Base-by-base conservation (phyloP, 2,113 vertebrate genomes). In the Phodopus roborovskii region DNA sequence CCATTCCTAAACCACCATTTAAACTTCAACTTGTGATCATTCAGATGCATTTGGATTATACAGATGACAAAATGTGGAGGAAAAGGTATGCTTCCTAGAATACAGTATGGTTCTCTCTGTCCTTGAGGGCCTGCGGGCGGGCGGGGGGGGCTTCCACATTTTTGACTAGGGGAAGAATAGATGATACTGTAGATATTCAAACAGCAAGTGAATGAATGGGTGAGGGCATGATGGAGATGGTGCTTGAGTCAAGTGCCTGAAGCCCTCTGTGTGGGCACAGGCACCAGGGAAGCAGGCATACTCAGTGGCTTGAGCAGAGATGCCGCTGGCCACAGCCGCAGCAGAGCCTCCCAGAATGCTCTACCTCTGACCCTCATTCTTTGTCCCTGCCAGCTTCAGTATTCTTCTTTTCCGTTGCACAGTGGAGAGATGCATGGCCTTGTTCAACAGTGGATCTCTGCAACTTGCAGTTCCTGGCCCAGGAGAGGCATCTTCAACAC, bases 171-270 rank as follows among this genome's bases (percentile, higher is more conserved):
- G 58, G n/a, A 75, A 53, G 0, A 1, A 13, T 50, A 7, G 48
- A 36, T 33, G 30, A 5, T 5, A 6, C 13, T 0, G 30, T 4
- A 75, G 39, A n/a, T 60, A 26, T 0, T 45, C 22, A 19, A 26
- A 36, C 11, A 68, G n/a, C 5, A 4, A 17, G 0, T 30, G 48
- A 33, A 16, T 3, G 30, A 13, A 13, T 2, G 15, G 15, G 48
- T 45, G 13, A 62, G 53, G 22, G 5, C 9, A 9, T 39, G 22
- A 48, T 48, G 22, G 56, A n/a, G 53, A 50, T 22, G 7, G 30
- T 5, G 0, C 7, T 45, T 15, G 79, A n/a, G 33, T 36, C 42
- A 36, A 58, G 42, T n/a, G 79, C 2, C 48, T 60, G 77, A 30
- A 56, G 20, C 6, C 2, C 36, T 83, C 1, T 6, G 9, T 2